Base-by-base conservation (phyloP, 2,113 vertebrate species). In the Sinosuthora webbiana region DNA sequence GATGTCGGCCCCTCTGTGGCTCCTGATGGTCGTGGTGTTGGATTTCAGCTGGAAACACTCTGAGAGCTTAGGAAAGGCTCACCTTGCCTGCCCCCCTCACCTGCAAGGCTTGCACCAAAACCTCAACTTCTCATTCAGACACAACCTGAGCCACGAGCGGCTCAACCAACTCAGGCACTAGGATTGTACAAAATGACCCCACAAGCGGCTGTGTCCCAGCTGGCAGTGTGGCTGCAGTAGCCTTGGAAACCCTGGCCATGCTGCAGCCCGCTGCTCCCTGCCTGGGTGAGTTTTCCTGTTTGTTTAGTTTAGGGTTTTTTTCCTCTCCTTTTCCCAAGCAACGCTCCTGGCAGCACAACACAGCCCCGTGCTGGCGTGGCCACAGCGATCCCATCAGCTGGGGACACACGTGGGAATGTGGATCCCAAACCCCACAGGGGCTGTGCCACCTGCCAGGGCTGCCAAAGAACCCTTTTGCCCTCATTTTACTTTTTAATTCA, bases 31-130 rank as follows among this genome's bases (percentile, higher is more conserved):
- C 1, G 97, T 98, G 7, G 89, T 97, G 91, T 80, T 88, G 6
- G 91, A 52, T 30, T 97, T 97, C 65, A 98, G 98, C 90, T 96
- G 93, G 81, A 98, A 98, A 59, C 98, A 89, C 31, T 97, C 98
- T n/a, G n/a, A n/a, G n/a, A n/a, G n/a, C n/a, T 95, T 98, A 2
- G 98, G 96, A 52, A 97, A 98, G 24, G 98, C 98, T 89, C 74
- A 97, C 98, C 98, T 98, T 6, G 6, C 68, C 52, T 56, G 5
- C 15, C 35, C 45, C 73, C 55, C 45, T 21, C 64, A 25, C 71
- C 70, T 82, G 17, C 19, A 30, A 82, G 31, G 74, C 64, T 78
- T 18, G 1, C 27, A 9, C 63, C 7, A 3, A 28, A 55, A 56
- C 50, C 53, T 1, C 13, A 5, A 35, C 0, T 30, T 3, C 55